These are phyloP conservation scores for Sepioteuthis lessoniana DNA, from an alignment of 2,888 invertebrate genomes.

Conservation along the genomic window DNA sequence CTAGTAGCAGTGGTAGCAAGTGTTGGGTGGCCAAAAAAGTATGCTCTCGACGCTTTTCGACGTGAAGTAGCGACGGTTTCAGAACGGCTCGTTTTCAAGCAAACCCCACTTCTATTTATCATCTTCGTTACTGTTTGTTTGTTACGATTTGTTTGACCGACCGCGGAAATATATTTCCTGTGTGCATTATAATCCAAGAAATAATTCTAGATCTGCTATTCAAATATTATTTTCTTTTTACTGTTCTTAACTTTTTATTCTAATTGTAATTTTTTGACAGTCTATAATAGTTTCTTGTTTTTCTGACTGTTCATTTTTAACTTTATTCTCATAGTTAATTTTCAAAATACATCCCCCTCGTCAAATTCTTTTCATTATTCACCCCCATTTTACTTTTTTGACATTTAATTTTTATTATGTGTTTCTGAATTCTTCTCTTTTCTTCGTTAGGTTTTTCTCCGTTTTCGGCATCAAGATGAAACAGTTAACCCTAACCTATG, in stretches of 20 bases:
- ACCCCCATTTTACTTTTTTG: too few relatives aligned
- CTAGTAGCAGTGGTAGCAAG: neutral
- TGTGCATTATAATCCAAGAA: neutral
- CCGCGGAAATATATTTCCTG: neutral
- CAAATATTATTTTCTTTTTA: neutral
- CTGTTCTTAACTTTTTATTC: neutral
- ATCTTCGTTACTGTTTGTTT: neutral
- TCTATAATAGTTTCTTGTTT: too few relatives aligned
- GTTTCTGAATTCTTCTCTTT: too few relatives aligned
- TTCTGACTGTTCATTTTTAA: too few relatives aligned
- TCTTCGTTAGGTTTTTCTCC: too few relatives aligned
- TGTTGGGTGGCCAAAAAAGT: too few relatives aligned
- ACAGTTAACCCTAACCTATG: too few relatives aligned
- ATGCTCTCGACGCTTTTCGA: accelerated
- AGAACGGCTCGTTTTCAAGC: neutral
- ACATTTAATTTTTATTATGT: too few relatives aligned
- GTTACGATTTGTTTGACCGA: neutral
- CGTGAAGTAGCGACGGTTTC: neutral
- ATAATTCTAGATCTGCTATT: neutral
- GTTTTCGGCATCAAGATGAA: too few relatives aligned
- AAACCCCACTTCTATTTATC: neutral
- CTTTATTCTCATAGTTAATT: too few relatives aligned
- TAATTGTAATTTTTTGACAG: neutral
- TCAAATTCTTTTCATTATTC: too few relatives aligned
- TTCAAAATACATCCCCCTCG: too few relatives aligned